Evolutionary conservation across 2,888 invertebrate genomes (phyloP), one percentile per base, ranked within the genome.

Genomic region (Agrilus biguttatus): DNA sequence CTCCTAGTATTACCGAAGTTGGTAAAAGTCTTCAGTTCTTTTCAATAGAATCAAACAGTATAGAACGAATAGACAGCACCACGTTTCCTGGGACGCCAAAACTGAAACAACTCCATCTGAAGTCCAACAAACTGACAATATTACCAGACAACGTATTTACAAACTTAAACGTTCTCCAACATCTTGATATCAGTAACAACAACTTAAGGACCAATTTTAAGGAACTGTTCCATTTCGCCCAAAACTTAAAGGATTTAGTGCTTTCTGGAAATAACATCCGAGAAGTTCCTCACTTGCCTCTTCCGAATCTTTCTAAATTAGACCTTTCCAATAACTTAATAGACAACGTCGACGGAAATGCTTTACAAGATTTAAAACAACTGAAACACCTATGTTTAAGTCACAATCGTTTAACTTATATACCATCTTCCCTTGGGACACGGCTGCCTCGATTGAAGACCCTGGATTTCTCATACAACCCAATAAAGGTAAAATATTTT

Each of bases 61-160:
- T 92, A 49, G 89, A 90, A 60, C 88, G 87, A 61, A 71, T 91
- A 51, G 90, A 91, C 63, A 83, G 84, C 52, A 87, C 84, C 47
- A 86, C 88, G 67, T 89, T 90, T 59, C 80, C 86, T 36, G 81
- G 83, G 55, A 84, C 83, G 28, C 83, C 87, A 41, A 83, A 82
- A 60, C 68, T 91, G 37, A 75, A 83, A 44, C 78, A 77, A 53
- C 69, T 91, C 44, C 83, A 86, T 67, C 67, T 91, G 57, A 82
- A 83, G 37, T 74, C 76, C 57, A 91, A 91, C 67, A 80, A 83
- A 56, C 71, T 90, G 47, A 84, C 84, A 14, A 84, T 89, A 49
- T 66, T 91, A 49, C 88, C 89, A 3, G 90, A 90, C 66, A 89
- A 88, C 62, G 87, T 88, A 14, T 90, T 91, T 63, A 83, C 83